A percentile compares a stretch with the other conserved stretches of the same genome.
phyloP scores from a whole-genome alignment of 2,797 vertebrate species.

The Poecilia wingei region DNA sequence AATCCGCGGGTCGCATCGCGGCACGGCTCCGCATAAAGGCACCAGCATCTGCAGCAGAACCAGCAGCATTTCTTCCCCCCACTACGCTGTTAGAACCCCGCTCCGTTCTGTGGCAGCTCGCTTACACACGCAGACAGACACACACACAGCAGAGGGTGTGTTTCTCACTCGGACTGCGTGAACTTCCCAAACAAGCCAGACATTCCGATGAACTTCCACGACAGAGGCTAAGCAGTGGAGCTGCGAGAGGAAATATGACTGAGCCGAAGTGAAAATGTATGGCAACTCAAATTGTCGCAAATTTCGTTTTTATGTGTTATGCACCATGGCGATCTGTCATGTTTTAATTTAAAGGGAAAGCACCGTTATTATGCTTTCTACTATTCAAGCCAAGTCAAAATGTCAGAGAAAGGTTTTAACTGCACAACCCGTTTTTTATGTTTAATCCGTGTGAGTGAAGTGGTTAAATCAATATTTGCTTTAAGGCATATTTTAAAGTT shows the following conservation, averaged over 20 bases:
- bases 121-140: slow-evolving; percentile 22
- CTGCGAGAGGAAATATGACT: slow-evolving; percentile 62
- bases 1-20: slow-evolving; percentile 76
- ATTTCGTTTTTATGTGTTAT: background rate
- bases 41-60: slow-evolving; percentile 66
- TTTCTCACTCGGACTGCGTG: slow-evolving; percentile 9
- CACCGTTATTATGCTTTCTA: background rate
- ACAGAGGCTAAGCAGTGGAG: slow-evolving; percentile 70
- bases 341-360: background rate
- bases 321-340: background rate
- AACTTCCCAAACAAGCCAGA: slow-evolving; percentile 37
- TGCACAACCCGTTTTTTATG: background rate
- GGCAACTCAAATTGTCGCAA: background rate
- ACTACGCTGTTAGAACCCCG: slow-evolving; percentile 32
- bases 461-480: background rate
- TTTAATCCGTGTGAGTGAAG: background rate
- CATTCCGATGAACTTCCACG: slow-evolving; percentile 27
- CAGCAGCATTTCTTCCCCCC: slow-evolving; percentile 46
- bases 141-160: slow-evolving; percentile 41
- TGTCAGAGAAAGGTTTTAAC: background rate
- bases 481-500: background rate
- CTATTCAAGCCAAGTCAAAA: background rate
- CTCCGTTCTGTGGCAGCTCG: slow-evolving; percentile 67
- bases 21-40: slow-evolving; percentile 58
- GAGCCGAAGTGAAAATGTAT: slow-evolving; percentile 11